A percentile compares a stretch with the other conserved stretches of the same genome.
phyloP scores from a whole-genome alignment of 2,113 vertebrate genomes.

The Brevimyrus niger region DNA sequence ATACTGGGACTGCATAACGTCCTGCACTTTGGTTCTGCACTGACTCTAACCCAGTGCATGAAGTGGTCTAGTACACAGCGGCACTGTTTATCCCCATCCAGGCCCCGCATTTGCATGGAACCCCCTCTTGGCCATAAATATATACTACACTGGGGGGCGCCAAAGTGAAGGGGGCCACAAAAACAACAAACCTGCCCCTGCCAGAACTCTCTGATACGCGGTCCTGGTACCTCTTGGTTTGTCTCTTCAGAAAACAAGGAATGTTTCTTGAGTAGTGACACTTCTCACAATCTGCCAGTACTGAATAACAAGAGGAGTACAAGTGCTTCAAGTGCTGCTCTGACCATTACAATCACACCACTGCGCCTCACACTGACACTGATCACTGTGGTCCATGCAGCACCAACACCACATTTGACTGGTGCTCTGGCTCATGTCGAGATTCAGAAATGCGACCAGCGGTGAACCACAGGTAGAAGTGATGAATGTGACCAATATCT shows the following conservation, averaged over 20 bases:
- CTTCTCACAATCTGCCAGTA: background rate
- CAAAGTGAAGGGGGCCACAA: background rate
- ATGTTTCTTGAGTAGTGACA: background rate
- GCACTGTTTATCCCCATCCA: background rate
- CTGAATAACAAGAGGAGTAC: background rate
- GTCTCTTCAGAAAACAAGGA: background rate
- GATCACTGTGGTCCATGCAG: background rate
- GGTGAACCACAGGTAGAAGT: background rate
- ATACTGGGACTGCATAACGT: background rate
- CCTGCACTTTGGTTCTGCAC: background rate
- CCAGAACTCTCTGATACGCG: background rate
- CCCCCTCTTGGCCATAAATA: background rate
- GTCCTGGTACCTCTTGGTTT: background rate
- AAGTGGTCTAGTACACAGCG: background rate
- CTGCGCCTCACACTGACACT: background rate
- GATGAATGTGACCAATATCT: background rate
- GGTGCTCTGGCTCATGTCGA: background rate
- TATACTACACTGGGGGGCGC: background rate
- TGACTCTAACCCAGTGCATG: background rate
- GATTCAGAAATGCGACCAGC: background rate
- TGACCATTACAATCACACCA: background rate
- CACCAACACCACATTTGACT: background rate
- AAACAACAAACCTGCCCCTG: background rate
- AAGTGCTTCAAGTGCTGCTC: background rate
- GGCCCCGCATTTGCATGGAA: background rate